Evolutionary conservation across 1,140 invertebrate genomes (phyloP), one percentile per base, ranked within the genome.

Genomic region (Camponotus pennsylvanicus): DNA sequence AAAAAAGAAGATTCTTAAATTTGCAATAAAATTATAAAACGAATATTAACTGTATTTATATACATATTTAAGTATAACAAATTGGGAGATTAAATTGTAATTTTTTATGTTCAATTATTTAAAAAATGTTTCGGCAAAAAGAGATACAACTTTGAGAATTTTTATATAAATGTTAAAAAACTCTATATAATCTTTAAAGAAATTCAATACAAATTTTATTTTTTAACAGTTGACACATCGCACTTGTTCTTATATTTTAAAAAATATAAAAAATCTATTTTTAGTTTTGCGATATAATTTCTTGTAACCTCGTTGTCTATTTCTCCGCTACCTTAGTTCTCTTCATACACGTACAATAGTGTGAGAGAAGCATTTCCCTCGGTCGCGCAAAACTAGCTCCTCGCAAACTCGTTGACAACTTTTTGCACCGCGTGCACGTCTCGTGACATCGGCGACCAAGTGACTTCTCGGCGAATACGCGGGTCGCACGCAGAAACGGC

Each of bases 321-420:
- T 61, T 64, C 67, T 71, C n/a, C n/a, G 21, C 27, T 71, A 18
- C 37, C 27, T 42, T 42, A 59, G 55, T 45, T 45, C 79, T 73
- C 69, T 34, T 71, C 55, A 21, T 61, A 55, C 27, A 59, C 67
- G 66, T 67, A 37, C 11, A 37, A 45, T 11, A 52, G 21, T 40
- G 64, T 32, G 66, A 15, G 37, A 27, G 18, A 40, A 7, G 40
- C 82, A 57, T 78, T 66, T 66, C 55, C 82, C 63, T 66, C 37
- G 59, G 45, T 77, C 45, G 82, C 57, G 80, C 69, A 7, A 52
- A 75, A 13, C 61, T 37, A 37, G n/a, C 42, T 21, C 11, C 73
- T 85, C 73, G 82, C 49, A 64, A 85, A 85, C 82, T 85, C 82
- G 82, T 78, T 69, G 73, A 8, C 27, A 85, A 85, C 73, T 85